Conservation (phyloP, 2,797 vertebrate species). For the Xenentodon cancila region DNA sequence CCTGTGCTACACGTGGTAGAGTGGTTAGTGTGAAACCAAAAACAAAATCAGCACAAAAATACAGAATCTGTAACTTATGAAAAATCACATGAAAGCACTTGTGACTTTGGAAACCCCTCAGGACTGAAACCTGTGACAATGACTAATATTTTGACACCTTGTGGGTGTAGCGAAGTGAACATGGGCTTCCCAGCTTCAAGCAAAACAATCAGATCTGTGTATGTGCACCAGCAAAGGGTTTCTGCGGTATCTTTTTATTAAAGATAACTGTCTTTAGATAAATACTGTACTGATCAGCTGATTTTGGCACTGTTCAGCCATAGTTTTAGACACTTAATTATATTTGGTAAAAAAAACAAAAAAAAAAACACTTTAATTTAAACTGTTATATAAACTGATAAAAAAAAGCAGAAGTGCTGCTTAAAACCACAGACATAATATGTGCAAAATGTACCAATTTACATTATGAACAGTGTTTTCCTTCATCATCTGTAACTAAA, state of each 20-base stretch:
- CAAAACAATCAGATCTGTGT: slow-evolving; percentile 13
- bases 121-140: slow-evolving; percentile 41
- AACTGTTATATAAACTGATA: too few species aligned
- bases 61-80: slow-evolving; percentile 28
- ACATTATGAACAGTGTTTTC: too few species aligned
- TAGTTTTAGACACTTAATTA: too few species aligned
- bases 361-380: too few species aligned
- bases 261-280: neutral
- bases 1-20: too few species aligned
- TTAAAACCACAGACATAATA: too few species aligned
- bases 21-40: slow-evolving; percentile 7
- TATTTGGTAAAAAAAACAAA: too few species aligned
- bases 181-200: slow-evolving; percentile 46
- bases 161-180: slow-evolving; percentile 44
- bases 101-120: slow-evolving; percentile 37
- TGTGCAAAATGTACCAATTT: too few species aligned
- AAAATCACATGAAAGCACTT: slow-evolving; percentile 38
- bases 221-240: slow-evolving; percentile 20
- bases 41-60: slow-evolving; percentile 6
- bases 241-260: slow-evolving; percentile 9
- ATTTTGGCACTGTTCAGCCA: neutral
- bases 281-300: neutral
- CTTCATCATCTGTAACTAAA: too few species aligned
- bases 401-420: too few species aligned
- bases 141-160: slow-evolving; percentile 58